A percentile compares a stretch with the other conserved stretches of the same genome.
phyloP scores from a whole-genome alignment of 1,140 invertebrate species.

The Pseudobourletiella spinata region DNA sequence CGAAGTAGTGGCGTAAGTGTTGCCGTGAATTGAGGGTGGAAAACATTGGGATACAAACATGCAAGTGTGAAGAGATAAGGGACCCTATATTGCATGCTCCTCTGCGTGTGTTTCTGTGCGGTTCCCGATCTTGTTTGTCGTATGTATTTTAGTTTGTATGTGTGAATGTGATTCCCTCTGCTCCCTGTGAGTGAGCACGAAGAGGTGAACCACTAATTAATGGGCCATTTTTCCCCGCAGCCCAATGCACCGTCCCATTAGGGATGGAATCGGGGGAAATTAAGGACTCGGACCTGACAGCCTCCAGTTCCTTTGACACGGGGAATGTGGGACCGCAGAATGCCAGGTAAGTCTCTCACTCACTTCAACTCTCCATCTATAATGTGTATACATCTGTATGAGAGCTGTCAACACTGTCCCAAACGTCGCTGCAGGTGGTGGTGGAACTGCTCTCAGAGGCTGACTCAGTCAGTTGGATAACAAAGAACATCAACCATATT shows the following conservation, averaged over 20 bases:
- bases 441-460: too few relatives aligned
- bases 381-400: too few relatives aligned
- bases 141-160: not conserved
- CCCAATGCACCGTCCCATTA: slow-evolving; percentile 53
- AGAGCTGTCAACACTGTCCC: too few relatives aligned
- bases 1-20: too few relatives aligned
- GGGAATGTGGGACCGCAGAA: slow-evolving; percentile 60
- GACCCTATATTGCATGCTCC: not conserved
- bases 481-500: too few relatives aligned
- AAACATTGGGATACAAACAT: not conserved
- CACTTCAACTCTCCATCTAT: not conserved
- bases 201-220: slow-evolving; percentile 9
- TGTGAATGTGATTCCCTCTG: not conserved
- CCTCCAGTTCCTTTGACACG: slow-evolving; percentile 64
- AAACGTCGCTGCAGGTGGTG: too few relatives aligned
- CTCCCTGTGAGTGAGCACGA: not conserved
- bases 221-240: slow-evolving; percentile 44
- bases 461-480: too few relatives aligned
- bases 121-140: not conserved
- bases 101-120: not conserved
- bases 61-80: not conserved
- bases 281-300: slow-evolving; percentile 56
- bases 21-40: not conserved
- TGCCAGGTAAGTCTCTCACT: slow-evolving; percentile 44
- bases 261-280: slow-evolving; percentile 66